Conservation (phyloP, 2,797 vertebrate species). For the Microcaecilia unicolor region DNA sequence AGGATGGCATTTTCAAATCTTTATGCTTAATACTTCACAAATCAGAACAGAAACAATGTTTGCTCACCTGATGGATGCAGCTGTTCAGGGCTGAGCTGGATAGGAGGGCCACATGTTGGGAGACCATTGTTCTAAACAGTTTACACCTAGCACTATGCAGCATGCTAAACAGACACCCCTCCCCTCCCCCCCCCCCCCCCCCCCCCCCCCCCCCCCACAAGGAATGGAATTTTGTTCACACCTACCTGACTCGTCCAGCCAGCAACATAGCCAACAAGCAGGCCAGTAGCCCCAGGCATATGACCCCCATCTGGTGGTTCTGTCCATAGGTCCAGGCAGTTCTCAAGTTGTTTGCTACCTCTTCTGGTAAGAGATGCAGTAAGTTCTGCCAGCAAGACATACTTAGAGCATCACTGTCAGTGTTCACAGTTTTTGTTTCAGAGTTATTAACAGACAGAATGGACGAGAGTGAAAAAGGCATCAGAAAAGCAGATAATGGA, state of each 20-base stretch:
- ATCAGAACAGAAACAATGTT: too few species aligned
- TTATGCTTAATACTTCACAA: too few species aligned
- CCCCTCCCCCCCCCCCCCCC: too few species aligned
- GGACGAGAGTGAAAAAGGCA: slow-evolving; percentile 17
- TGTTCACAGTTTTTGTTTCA: not conserved
- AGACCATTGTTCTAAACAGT: too few species aligned
- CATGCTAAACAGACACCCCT: too few species aligned
- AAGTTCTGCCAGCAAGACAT: slow-evolving; percentile 55
- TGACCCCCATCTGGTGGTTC: slow-evolving; percentile 67
- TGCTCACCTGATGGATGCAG: too few species aligned
- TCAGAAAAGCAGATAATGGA: slow-evolving; percentile 17
- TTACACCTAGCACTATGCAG: too few species aligned
- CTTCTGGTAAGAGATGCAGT: slow-evolving; percentile 59
- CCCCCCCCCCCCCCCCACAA: too few species aligned
- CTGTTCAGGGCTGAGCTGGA: too few species aligned
- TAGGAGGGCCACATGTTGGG: too few species aligned
- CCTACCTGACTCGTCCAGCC: slow-evolving; percentile 76
- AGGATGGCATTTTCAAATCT: too few species aligned
- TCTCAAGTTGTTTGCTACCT: slow-evolving; percentile 43
- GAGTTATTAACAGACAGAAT: slow-evolving; percentile 31
- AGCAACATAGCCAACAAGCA: slow-evolving; percentile 78
- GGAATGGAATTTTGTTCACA: too few species aligned
- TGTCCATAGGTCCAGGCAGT: slow-evolving; percentile 67
- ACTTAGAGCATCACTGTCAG: not conserved
- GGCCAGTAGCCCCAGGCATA: slow-evolving; percentile 68